Evolutionary conservation across 2,888 invertebrate genomes (phyloP).

Genomic region (Ophion ellenae): DNA sequence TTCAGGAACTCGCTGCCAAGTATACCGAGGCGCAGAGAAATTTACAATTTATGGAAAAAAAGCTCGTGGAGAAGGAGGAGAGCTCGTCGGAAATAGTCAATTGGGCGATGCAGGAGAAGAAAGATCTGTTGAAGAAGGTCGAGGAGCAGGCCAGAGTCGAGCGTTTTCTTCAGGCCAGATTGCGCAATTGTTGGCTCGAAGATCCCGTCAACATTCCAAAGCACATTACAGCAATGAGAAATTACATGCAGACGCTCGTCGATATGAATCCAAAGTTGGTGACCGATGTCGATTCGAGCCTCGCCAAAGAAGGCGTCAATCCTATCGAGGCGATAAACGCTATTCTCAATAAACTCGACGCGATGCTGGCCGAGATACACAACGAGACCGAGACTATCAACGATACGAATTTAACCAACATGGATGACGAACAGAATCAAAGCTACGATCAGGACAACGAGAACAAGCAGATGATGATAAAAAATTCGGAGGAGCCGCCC

Average conservation of each 20-base stretch:
- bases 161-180: slow-evolving; percentile 70
- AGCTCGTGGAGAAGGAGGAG: slow-evolving; percentile 77
- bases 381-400: slow-evolving; percentile 68
- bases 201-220: slow-evolving; percentile 78
- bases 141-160: slow-evolving; percentile 75
- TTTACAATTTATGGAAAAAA: slow-evolving; percentile 76
- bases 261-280: slow-evolving; percentile 76
- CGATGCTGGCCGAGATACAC: slow-evolving; percentile 71
- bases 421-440: slow-evolving; percentile 72
- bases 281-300: slow-evolving; percentile 60
- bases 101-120: slow-evolving; percentile 76
- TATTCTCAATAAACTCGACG: slow-evolving; percentile 75
- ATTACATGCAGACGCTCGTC: slow-evolving; percentile 77
- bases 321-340: slow-evolving; percentile 75
- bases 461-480: slow-evolving; percentile 68
- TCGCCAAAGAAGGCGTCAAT: slow-evolving; percentile 73
- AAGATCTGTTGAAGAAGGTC: slow-evolving; percentile 75
- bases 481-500: slow-evolving; percentile 60
- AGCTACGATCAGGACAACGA: slow-evolving; percentile 71
- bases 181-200: slow-evolving; percentile 70
- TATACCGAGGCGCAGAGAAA: slow-evolving; percentile 79
- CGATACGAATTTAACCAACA: slow-evolving; percentile 69
- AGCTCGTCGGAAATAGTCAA: slow-evolving; percentile 75
- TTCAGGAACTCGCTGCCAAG: slow-evolving; percentile 79
- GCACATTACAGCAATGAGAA: slow-evolving; percentile 78